Evolutionary conservation across 2,888 invertebrate genomes (phyloP).

Genomic region (Ornithoptera priamus): DNA sequence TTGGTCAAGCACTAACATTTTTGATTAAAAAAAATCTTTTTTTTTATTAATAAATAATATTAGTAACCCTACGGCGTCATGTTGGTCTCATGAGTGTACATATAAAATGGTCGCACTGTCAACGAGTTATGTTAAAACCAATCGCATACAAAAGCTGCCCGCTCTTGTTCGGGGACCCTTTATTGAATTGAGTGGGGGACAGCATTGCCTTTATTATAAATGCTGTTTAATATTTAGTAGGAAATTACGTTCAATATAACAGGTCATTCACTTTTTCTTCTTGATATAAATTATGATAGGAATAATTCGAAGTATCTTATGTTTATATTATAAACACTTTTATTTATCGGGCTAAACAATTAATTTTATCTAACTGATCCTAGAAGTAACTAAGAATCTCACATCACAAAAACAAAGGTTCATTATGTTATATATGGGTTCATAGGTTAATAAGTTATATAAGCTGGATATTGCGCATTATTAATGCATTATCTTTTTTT

Average conservation of each 20-base stretch:
- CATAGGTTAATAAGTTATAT: no score
- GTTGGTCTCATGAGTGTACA: slow-evolving; percentile 39
- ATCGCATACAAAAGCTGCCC: slow-evolving; percentile 46
- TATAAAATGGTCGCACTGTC: slow-evolving; percentile 43
- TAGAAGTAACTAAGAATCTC: no score
- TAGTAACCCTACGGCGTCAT: slow-evolving; percentile 8
- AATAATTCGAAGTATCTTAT: no score
- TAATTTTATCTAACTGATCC: no score
- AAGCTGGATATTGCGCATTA: no score
- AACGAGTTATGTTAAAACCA: slow-evolving; percentile 56
- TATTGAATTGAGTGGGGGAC: slow-evolving; percentile 44
- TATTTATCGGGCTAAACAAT: no score
- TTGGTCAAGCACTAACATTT: no score
- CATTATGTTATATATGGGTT: no score
- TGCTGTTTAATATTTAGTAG: slow-evolving; percentile 32
- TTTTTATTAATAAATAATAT: slow-evolving; percentile 31
- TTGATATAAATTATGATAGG: not conserved
- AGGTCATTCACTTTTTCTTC: slow-evolving; percentile 29
- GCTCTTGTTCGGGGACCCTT: slow-evolving; percentile 45
- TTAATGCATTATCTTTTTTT: no score
- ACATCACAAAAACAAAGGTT: no score
- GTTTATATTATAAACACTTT: no score
- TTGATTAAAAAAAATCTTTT: slow-evolving; percentile 12
- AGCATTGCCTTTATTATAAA: slow-evolving; percentile 37
- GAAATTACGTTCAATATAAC: slow-evolving; percentile 28